These are phyloP conservation scores for Melieria picta DNA, from an alignment of 2,888 invertebrate genomes.

Conservation along the genomic window DNA sequence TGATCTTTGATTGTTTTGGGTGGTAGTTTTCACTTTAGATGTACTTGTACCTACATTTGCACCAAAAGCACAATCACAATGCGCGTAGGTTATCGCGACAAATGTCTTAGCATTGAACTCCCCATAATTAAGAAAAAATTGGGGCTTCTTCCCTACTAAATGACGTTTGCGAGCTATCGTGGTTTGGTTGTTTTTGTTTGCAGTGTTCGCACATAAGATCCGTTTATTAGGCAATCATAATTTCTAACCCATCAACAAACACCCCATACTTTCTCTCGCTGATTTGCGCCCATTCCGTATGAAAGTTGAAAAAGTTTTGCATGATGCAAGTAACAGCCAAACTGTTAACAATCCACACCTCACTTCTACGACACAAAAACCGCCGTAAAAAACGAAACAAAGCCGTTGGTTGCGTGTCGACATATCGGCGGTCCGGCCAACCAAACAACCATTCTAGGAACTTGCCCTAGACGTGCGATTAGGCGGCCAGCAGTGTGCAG, in stretches of 20 bases:
- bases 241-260: conserved; percentile 4
- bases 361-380: conserved; percentile 1
- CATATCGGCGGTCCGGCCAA: conserved; percentile 15
- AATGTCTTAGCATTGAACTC: too few species aligned
- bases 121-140: too few species aligned
- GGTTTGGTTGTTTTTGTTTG: conserved; percentile 44
- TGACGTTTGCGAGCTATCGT: too few species aligned
- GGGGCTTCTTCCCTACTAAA: too few species aligned
- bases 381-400: conserved; percentile 16
- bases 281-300: not conserved
- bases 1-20: too few species aligned
- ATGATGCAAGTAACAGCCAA: conserved; percentile 6
- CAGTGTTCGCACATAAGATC: conserved; percentile 47
- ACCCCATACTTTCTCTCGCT: not conserved
- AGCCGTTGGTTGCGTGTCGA: not conserved
- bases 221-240: conserved; percentile 43
- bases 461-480: conserved; percentile 63
- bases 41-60: too few species aligned
- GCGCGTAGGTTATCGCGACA: too few species aligned
- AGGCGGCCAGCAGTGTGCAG: conserved; percentile 53
- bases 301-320: not conserved
- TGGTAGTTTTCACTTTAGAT: too few species aligned
- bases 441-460: conserved; percentile 63
- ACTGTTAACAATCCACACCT: not conserved
- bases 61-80: too few species aligned